Base-by-base conservation (phyloP, 1,140 invertebrate species). In the Littorina saxatilis region DNA sequence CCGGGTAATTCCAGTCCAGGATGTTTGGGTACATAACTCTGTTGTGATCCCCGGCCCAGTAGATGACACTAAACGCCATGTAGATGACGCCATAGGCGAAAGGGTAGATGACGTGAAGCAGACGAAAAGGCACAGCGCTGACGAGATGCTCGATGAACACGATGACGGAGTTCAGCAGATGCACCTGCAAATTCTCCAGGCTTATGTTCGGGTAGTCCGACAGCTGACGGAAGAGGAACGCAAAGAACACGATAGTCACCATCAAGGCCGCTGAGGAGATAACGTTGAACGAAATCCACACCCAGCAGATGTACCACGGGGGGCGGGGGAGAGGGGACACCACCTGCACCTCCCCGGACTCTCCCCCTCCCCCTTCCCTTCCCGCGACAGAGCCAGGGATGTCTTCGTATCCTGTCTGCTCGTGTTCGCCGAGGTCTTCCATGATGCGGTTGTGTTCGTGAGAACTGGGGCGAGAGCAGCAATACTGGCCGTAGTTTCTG, bases 1-100 rank as follows among this genome's bases (percentile, higher is more conserved):
- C 87, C 5, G 89, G 88, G 13, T 88, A 55, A 58, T 83, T 87
- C 88, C 88, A 91, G 79, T 91, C 88, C 29, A 91, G 80, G 50
- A 91, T 80, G 43, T 47, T 47, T 32, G 84, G 84, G 79, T 91
- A 91, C 70, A 91, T 80, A 5, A 91, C 85, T 47, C 84, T 81
- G 9, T 37, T 72, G 63, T 91, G 88, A 75, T 91, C 88, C 27
- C 63, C 81, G 15, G 83, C 80, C 87, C 88, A 91, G 66, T 87
- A 90, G 37, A 91, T 83, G 17, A 85, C 63, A 68, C 86, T 87
- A 83, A 91, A 91, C 15, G 87, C 47, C 1, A 84, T 27, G 79
- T 91, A 91, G 11, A 85, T 47, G 2, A 88, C 1, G 1, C 85
- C 88, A 70, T 90, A 91, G 0, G 83, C 29, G 29, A 87, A 37